Evolutionary conservation across 1,140 invertebrate genomes (phyloP).

Genomic region (Latrodectus geometricus): DNA sequence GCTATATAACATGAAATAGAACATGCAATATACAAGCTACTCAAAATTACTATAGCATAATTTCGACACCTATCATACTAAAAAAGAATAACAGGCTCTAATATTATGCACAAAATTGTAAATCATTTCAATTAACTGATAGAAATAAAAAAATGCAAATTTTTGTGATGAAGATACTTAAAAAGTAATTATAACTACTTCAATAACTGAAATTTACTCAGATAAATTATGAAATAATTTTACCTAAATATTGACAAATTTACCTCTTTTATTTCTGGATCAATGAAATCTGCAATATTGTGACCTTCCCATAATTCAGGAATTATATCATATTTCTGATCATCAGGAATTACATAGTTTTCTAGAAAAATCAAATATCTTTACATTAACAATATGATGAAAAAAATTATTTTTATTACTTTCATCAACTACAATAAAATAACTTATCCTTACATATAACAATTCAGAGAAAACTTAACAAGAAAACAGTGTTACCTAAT

Average conservation of each 20-base stretch:
- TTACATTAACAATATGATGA: background rate
- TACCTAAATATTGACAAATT: too few species aligned
- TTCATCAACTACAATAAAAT: too few species aligned
- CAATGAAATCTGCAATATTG: constrained; percentile 98
- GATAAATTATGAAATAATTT: too few species aligned
- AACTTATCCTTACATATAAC: background rate
- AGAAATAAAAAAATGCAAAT: too few species aligned
- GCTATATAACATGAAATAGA: background rate
- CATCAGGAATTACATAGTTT: constrained; percentile 90
- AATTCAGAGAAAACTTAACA: background rate
- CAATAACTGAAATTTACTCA: too few species aligned
- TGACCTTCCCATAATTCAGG: constrained; percentile 98
- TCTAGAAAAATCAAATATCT: constrained; percentile 70
- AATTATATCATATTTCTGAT: constrained; percentile 93
- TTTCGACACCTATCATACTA: background rate
- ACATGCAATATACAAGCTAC: background rate
- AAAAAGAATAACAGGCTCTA: background rate
- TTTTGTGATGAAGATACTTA: too few species aligned
- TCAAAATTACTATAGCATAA: background rate
- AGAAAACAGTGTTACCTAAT: too few species aligned
- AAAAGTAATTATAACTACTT: too few species aligned
- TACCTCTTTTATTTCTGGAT: constrained; percentile 92
- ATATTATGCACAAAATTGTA: background rate
- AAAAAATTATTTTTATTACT: background rate
- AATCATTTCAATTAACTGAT: background rate